phyloP scores from a whole-genome alignment of 2,888 invertebrate genomes.

The Abrostola triplasia region DNA sequence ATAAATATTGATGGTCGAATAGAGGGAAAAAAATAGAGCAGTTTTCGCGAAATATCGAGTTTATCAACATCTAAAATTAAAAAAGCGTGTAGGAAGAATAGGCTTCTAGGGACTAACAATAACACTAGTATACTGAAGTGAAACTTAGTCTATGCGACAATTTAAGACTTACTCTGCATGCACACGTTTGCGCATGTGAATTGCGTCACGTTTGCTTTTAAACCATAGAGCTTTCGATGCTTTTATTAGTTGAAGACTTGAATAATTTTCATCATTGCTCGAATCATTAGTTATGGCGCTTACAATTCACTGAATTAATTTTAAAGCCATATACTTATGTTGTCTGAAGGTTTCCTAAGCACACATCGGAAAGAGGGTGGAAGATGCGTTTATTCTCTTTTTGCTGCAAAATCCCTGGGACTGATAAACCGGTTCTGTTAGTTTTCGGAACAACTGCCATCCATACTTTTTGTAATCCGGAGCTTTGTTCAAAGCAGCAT shows the following conservation, averaged over 20 bases:
- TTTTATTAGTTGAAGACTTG: slow-evolving; percentile 41
- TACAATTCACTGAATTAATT: slow-evolving; percentile 19
- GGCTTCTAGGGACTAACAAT: too few species aligned
- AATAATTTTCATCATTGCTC: slow-evolving; percentile 43
- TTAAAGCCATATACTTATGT: slow-evolving; percentile 25
- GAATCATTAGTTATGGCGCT: slow-evolving; percentile 29
- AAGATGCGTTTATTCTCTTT: slow-evolving; percentile 73
- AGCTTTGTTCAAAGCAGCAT: slow-evolving; percentile 45
- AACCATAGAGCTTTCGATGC: slow-evolving; percentile 27
- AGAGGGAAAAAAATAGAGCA: too few species aligned
- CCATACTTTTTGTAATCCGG: slow-evolving; percentile 59
- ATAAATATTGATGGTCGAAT: too few species aligned
- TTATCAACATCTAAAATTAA: too few species aligned
- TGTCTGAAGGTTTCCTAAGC: slow-evolving; percentile 59
- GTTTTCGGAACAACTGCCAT: slow-evolving; percentile 69
- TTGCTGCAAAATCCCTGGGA: slow-evolving; percentile 68
- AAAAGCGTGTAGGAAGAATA: too few species aligned
- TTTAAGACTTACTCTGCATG: slow-evolving; percentile 34
- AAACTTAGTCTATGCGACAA: slow-evolving; percentile 33
- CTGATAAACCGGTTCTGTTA: slow-evolving; percentile 79
- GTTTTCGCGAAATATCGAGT: too few species aligned
- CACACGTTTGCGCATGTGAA: slow-evolving; percentile 27
- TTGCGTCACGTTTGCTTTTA: slow-evolving; percentile 48
- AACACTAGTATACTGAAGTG: slow-evolving; percentile 2
- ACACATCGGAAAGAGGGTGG: slow-evolving; percentile 61